phyloP scores from a whole-genome alignment of 2,888 invertebrate species.

The Cataglyphis altisquamis region DNA sequence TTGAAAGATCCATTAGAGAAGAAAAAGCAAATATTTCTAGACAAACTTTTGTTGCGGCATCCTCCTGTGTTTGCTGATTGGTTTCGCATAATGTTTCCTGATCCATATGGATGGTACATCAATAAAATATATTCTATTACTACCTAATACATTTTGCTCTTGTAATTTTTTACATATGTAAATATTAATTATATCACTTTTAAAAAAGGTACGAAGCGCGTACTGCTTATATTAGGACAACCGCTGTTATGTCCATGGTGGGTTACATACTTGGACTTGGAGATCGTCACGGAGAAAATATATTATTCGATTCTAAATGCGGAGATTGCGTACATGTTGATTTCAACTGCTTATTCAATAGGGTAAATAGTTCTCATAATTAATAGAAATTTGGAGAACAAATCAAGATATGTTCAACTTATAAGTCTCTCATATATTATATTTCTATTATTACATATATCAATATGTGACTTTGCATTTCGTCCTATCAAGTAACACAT shows the following conservation, averaged over 20 bases:
- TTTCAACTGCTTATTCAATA: slow-evolving; percentile 99
- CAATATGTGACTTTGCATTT: background rate
- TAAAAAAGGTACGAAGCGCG: slow-evolving; percentile 95
- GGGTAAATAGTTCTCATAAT: slow-evolving; percentile 86
- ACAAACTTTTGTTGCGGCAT: slow-evolving; percentile 90
- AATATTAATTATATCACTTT: background rate
- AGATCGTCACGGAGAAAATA: slow-evolving; percentile 98
- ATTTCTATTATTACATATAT: slow-evolving; percentile 1
- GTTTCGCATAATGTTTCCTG: slow-evolving; percentile 95
- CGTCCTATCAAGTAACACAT: background rate
- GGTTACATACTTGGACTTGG: slow-evolving; percentile 98
- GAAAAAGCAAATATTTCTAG: slow-evolving; percentile 89
- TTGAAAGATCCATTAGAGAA: slow-evolving; percentile 89
- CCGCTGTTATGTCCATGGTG: slow-evolving; percentile 99
- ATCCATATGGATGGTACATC: slow-evolving; percentile 93
- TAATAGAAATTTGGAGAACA: background rate
- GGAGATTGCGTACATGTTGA: slow-evolving; percentile 99
- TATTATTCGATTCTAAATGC: slow-evolving; percentile 95
- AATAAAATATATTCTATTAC: background rate
- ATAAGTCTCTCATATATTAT: background rate
- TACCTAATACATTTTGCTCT: background rate
- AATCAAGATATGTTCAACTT: background rate
- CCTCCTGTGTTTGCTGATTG: slow-evolving; percentile 97
- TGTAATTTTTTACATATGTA: background rate
- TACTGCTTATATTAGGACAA: slow-evolving; percentile 95